Evolutionary conservation across 2,113 vertebrate genomes (phyloP).

Genomic region (Alouatta palliata): DNA sequence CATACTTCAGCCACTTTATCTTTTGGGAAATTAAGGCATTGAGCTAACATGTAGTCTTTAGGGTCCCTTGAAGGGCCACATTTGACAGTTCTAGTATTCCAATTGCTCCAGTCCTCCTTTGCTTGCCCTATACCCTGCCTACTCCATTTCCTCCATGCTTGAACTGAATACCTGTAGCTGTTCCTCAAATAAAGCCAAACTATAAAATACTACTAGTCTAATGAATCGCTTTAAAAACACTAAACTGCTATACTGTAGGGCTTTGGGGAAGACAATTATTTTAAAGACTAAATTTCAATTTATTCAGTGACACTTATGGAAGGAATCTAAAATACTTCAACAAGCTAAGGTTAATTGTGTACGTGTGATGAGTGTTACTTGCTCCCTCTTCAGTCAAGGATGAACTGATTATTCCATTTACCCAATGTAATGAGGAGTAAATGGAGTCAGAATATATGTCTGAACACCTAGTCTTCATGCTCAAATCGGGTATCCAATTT

Average conservation of each 20-base stretch:
- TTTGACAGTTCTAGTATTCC: not conserved
- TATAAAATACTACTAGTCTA: not conserved
- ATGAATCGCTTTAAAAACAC: conserved; percentile 40
- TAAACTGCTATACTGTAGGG: not conserved
- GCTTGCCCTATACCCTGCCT: not conserved
- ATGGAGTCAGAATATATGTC: not conserved
- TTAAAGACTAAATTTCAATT: conserved; percentile 31
- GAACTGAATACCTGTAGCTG: not conserved
- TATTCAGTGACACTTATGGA: not conserved
- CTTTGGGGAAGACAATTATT: conserved; percentile 23
- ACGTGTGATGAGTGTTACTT: not conserved
- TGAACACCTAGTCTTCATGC: not conserved
- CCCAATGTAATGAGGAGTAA: not conserved
- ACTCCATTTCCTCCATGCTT: not conserved
- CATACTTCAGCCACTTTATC: not conserved
- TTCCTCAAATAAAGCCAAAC: conserved; percentile 9
- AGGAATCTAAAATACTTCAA: not conserved
- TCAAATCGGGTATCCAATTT: not conserved
- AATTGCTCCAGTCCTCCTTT: not conserved
- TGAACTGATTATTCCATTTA: not conserved
- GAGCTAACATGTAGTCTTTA: not conserved
- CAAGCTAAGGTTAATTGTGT: not conserved
- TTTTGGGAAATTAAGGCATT: not conserved
- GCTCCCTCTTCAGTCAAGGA: not conserved
- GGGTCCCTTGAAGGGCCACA: not conserved